These are phyloP conservation scores for Lepidocolaptes lacrymiger DNA, from an alignment of 2,797 vertebrate genomes.

Conservation along the genomic window DNA sequence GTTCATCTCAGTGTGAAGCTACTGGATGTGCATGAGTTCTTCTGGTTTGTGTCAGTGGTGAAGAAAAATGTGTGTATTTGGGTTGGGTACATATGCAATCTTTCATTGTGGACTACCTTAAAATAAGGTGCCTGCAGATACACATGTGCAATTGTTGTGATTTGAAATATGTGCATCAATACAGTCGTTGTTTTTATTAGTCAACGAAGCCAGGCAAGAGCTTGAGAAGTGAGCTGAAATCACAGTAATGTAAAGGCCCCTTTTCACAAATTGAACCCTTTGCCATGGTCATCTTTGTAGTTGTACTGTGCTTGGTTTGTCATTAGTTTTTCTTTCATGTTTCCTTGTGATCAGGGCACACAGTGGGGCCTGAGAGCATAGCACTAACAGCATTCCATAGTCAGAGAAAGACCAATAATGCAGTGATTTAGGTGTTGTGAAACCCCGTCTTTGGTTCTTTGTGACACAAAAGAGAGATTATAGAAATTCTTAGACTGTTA, in stretches of 20 bases:
- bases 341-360: background rate
- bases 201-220: background rate
- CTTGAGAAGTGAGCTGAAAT: background rate
- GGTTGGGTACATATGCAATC: background rate
- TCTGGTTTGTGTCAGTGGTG: background rate
- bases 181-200: background rate
- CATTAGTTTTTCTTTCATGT: background rate
- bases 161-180: background rate
- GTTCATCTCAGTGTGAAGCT: background rate
- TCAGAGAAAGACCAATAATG: background rate
- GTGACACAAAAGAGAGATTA: background rate
- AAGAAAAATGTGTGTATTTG: background rate
- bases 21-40: background rate
- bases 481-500: background rate
- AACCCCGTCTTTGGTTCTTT: background rate
- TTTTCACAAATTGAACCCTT: background rate
- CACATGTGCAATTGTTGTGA: background rate
- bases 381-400: background rate
- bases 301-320: background rate
- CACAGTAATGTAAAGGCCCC: background rate
- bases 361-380: background rate
- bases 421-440: background rate
- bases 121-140: background rate
- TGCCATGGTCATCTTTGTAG: background rate
- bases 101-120: background rate